Evolutionary conservation across 2,113 vertebrate species (phyloP).

Genomic region (Caloenas nicobarica): DNA sequence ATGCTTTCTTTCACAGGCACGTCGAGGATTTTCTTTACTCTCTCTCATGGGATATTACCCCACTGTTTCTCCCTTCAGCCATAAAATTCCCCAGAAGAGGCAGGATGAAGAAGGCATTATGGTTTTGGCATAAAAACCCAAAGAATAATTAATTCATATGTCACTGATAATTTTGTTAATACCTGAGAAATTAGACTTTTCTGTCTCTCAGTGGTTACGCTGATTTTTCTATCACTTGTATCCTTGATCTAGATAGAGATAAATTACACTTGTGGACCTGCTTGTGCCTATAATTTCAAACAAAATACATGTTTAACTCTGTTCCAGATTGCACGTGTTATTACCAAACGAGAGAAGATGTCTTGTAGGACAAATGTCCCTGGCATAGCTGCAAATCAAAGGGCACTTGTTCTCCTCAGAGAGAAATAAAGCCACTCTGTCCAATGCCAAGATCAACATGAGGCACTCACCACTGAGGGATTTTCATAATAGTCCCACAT

Average conservation of each 20-base stretch:
- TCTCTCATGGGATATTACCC: background rate
- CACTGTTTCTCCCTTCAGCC: background rate
- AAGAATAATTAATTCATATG: background rate
- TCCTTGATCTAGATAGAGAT: background rate
- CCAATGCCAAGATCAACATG: background rate
- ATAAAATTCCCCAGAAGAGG: background rate
- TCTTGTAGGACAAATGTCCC: background rate
- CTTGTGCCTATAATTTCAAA: background rate
- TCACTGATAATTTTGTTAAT: conserved; percentile 9
- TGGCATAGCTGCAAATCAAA: background rate
- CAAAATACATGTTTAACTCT: background rate
- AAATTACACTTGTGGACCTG: background rate
- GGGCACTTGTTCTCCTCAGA: background rate
- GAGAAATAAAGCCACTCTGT: background rate
- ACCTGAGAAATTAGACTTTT: background rate
- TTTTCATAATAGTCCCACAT: background rate
- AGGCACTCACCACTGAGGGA: background rate
- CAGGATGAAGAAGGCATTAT: background rate
- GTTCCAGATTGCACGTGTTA: background rate
- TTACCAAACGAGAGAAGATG: background rate
- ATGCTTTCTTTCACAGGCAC: background rate
- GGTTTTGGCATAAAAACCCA: background rate
- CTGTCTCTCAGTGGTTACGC: background rate
- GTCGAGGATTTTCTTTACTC: background rate
- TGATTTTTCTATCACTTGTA: background rate